Base-by-base conservation (phyloP, 2,888 invertebrate species). In the Trachelus stipa region DNA sequence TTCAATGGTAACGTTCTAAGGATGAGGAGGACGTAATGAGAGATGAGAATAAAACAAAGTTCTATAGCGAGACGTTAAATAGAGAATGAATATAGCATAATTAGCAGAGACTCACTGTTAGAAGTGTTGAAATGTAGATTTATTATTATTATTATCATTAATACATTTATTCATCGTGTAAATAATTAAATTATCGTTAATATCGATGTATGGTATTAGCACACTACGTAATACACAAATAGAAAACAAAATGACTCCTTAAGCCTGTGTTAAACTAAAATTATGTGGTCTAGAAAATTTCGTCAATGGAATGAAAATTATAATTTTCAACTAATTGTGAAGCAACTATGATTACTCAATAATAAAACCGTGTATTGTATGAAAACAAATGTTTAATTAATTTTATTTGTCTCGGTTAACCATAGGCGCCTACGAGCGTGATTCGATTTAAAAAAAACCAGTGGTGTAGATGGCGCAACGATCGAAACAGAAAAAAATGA, bases 161-260 rank as follows among this genome's bases (percentile, higher is more conserved):
- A 6, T 6, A 40, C 6, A 23, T 23, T 56, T 56, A 23, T 40
- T 77, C 30, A 40, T 23, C 69, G 31, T 77, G 77, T 77, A 77
- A 77, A 77, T 77, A 77, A 77, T 75, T 77, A 77, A 77, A 77
- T 77, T 77, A 77, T 77, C 69, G 75, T 77, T 74, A 69, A 74
- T 73, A 77, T 74, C 68, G 69, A 74, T 69, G 74, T 77, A 68
- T 73, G 74, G 74, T 77, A 56, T 74, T 77, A 77, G 74, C 74
- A 40, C 74, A 77, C 77, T 37, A 31, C 75, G 77, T 75, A 77
- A 74, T 40, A 77, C 73, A 74, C 69, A 77, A 77, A 77, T 77
- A 77, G 77, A 74, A 75, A 74, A 77, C 74, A 68, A 74, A 77
- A 77, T 69, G 74, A 77, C 56, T 56, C 56, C 56, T 71, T 34